Base-by-base conservation (phyloP, 2,888 invertebrate species). In the Himalopsyche tibetana region DNA sequence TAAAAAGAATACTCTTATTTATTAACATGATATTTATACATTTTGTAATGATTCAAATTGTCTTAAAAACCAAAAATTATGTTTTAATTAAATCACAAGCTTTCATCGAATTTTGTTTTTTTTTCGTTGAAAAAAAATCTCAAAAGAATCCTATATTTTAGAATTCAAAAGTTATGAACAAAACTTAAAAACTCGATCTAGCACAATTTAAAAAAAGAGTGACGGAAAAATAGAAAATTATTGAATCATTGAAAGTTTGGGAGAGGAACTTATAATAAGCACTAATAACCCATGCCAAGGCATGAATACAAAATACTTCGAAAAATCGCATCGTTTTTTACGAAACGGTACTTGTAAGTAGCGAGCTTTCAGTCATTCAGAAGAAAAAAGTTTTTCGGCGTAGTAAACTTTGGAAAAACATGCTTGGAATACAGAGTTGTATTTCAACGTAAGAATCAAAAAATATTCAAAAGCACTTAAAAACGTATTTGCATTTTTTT, bases 311-410 rank as follows among this genome's bases (percentile, higher is more conserved):
- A 74, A 74, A 74, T 74, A 38, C 74, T 74, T 74, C 36, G 69
- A 74, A 74, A 74, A 74, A 74, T 74, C 74, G 74, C 74, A 74
- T 74, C 74, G 8, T 74, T 74, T 74, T 69, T 74, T 74, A 15
- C 51, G 74, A 36, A 74, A 74, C 74, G 74, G 36, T 15, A 74
- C 28, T 36, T 74, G 74, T 74, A 74, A 74, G 74, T 38, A 74
- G 74, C 36, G 74, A 74, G 74, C 36, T 74, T 74, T 74, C 36
- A 74, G 74, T 74, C 74, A 74, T 74, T 74, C 74, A 74, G 74
- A 5, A 74, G 74, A 9, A 74, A 28, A 28, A 74, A 74, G 80
- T 42, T 80, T 80, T 38, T 17, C 80, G 45, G n/a, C 42, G 80
- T 9, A 80, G 45, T 19, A 80, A 74, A 74, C 74, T 74, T 74